These are phyloP conservation scores for Chrysolina americana DNA, from an alignment of 2,888 invertebrate species.

Conservation along the genomic window DNA sequence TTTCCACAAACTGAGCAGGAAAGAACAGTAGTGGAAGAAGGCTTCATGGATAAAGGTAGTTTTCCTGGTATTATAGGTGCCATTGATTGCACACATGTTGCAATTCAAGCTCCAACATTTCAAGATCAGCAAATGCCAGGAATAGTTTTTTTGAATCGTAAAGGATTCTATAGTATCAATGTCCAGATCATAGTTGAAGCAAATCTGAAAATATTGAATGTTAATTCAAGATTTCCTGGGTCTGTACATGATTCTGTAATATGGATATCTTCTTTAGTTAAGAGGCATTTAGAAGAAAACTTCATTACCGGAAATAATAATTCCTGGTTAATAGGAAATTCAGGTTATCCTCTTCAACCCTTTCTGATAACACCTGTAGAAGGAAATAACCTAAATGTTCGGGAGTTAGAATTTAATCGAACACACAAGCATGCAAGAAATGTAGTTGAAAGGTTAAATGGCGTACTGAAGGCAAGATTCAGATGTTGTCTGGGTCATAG, in stretches of 20 bases:
- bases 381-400: background rate
- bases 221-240: constrained; percentile 38
- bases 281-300: constrained; percentile 24
- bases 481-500: constrained; percentile 25
- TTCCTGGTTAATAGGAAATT: constrained; percentile 11
- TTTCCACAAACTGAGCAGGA: constrained; percentile 25
- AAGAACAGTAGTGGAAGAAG: too few relatives aligned
- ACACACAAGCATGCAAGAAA: constrained; percentile 21
- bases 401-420: background rate
- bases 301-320: constrained; percentile 20
- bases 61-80: constrained; percentile 26
- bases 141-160: background rate
- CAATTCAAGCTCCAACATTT: too few relatives aligned
- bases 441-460: constrained; percentile 38
- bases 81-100: too few relatives aligned
- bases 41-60: constrained; percentile 24
- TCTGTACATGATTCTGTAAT: constrained; percentile 37
- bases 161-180: background rate
- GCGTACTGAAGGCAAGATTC: constrained; percentile 33
- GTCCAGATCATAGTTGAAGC: constrained; percentile 24
- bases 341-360: background rate
- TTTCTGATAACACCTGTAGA: background rate
- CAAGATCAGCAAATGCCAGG: background rate
- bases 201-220: constrained; percentile 32
- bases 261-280: constrained; percentile 31